Conservation (phyloP, 2,797 vertebrate species). For the Euthynnus affinis region DNA sequence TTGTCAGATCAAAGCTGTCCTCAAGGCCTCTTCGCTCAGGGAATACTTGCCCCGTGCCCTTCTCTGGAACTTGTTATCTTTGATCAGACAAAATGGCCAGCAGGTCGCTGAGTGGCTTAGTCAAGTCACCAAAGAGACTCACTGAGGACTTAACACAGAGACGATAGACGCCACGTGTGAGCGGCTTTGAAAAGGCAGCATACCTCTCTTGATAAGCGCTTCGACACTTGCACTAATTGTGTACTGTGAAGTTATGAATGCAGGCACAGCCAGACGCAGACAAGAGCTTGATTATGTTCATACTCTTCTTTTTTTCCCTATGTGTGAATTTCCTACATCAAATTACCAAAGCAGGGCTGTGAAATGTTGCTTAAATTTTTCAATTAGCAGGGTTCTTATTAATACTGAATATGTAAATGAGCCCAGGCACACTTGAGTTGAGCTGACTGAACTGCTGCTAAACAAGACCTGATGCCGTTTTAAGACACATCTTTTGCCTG, state of each 20-base stretch:
- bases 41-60: slow-evolving; percentile 21
- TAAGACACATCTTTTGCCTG: not conserved
- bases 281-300: not conserved
- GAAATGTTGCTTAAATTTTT: not conserved
- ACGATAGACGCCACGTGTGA: not conserved
- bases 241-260: not conserved
- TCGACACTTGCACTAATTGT: not conserved
- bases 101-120: slow-evolving; percentile 36
- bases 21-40: slow-evolving; percentile 22
- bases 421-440: not conserved
- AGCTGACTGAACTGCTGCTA: slow-evolving; percentile 1
- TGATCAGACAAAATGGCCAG: slow-evolving; percentile 51
- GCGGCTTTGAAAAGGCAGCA: not conserved
- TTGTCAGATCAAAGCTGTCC: slow-evolving; percentile 61
- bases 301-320: not conserved
- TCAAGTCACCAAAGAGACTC: slow-evolving; percentile 27
- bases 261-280: not conserved
- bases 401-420: not conserved
- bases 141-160: not conserved
- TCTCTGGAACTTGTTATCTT: slow-evolving; percentile 43
- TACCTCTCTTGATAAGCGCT: slow-evolving; percentile 23
- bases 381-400: not conserved
- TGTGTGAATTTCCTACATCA: not conserved
- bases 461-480: not conserved
- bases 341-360: not conserved